Evolutionary conservation across 2,888 invertebrate genomes (phyloP).

Genomic region (Oligia strigilis): DNA sequence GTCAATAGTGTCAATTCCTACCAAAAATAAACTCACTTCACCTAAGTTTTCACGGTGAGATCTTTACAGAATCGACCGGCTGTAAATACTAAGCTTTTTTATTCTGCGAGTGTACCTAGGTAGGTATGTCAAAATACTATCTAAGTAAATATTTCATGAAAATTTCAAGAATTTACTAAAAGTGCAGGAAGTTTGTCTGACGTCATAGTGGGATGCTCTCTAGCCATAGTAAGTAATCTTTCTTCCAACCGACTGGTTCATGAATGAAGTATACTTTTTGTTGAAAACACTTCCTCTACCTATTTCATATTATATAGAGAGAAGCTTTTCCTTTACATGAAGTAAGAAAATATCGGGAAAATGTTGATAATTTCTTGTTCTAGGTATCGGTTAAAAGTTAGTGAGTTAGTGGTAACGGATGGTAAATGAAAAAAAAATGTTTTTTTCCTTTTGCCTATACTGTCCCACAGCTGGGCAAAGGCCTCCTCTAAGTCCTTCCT

Average conservation of each 20-base stretch:
- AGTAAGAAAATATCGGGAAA: slow-evolving; percentile 17
- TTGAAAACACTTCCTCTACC: background rate
- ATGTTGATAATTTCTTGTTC: background rate
- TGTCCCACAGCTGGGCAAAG: too few species aligned
- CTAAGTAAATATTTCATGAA: background rate
- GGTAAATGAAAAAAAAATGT: too few species aligned
- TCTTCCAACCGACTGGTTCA: slow-evolving; percentile 48
- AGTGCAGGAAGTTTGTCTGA: slow-evolving; percentile 40
- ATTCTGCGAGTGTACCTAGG: background rate
- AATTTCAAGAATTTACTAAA: slow-evolving; percentile 37
- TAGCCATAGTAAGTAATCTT: slow-evolving; percentile 36
- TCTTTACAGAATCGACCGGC: too few species aligned
- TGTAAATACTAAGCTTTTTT: background rate
- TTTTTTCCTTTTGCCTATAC: too few species aligned
- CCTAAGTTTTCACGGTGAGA: too few species aligned
- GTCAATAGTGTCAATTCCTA: too few species aligned
- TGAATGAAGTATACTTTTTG: slow-evolving; percentile 39
- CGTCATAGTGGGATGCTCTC: slow-evolving; percentile 40
- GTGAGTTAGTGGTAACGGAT: too few species aligned
- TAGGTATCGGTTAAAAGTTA: too few species aligned
- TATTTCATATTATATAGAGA: background rate
- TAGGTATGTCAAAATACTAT: background rate
- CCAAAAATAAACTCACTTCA: too few species aligned
- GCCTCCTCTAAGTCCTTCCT: too few species aligned
- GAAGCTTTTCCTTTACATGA: background rate